Base-by-base conservation (phyloP, 2,797 vertebrate species). In the Arvicola amphibius region DNA sequence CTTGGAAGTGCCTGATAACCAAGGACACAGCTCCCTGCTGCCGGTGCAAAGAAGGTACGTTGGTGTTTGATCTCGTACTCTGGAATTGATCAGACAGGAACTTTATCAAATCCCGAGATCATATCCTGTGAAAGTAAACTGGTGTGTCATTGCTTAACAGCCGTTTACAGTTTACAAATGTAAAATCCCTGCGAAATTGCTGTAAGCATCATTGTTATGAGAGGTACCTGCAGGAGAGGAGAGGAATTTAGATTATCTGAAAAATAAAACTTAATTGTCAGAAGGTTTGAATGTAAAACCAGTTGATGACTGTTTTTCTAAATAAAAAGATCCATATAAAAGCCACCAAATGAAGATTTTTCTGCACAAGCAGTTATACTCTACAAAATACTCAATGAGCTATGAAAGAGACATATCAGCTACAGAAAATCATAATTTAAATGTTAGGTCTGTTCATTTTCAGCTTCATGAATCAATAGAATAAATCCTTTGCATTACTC, bases 361-460 rank as follows among this genome's bases (percentile, higher is more conserved):
- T 98, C 98, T 97, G 46, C 94, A 96, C 95, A 93, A 97, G 94
- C 94, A 97, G 96, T 98, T 98, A 97, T 98, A 98, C 97, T 96
- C 97, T 98, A 96, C 98, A 98, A 98, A 98, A 98, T 93, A 98
- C 96, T 98, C 98, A 98, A 98, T 98, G 98, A 98, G 97, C 96
- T 98, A 98, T 98, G 97, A 98, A 98, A 98, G 97, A 98, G 97
- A 98, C 86, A 97, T 96, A 95, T 98, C 97, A 94, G 94, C 97
- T 98, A 97, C 14, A 0, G 93, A 97, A 98, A 98, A 98, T 97
- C 96, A 96, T 98, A 97, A 98, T 98, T 98, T 98, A 97, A 98
- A 98, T 97, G 97, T 98, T 98, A 94, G 96, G 88, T 98, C 98
- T 98, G 96, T 98, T 98, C 98, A 98, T 98, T 98, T 98, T 98